Evolutionary conservation across 1,140 invertebrate genomes (phyloP).

Genomic region (Odontomachus brunneus): DNA sequence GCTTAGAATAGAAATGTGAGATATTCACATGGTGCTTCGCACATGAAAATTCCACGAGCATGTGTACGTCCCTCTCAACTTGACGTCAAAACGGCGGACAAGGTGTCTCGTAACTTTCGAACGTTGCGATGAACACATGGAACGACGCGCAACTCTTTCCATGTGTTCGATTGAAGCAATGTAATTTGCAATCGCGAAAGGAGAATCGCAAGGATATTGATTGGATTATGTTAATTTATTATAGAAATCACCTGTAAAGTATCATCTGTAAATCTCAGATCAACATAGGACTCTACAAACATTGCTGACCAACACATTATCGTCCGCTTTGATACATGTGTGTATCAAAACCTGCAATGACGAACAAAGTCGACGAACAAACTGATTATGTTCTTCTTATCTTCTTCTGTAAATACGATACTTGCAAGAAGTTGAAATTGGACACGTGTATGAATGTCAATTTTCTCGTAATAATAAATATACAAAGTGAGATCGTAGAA

Average conservation of each 20-base stretch:
- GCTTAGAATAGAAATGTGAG: background rate
- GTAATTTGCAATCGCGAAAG: background rate
- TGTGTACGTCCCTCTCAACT: background rate
- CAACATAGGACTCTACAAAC: background rate
- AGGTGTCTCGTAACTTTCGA: background rate
- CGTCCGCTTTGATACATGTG: background rate
- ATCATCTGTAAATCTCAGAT: too few species aligned
- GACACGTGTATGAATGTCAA: background rate
- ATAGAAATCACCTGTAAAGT: too few species aligned
- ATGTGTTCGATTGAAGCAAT: slow-evolving; percentile 5
- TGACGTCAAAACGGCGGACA: background rate
- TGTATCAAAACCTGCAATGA: background rate
- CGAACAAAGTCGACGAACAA: slow-evolving; percentile 13
- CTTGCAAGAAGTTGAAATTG: background rate
- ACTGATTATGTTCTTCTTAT: slow-evolving; percentile 2
- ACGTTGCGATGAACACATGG: too few species aligned
- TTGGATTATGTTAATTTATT: slow-evolving; percentile 19
- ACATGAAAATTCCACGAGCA: background rate
- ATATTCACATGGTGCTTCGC: background rate
- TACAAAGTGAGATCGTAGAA: too few species aligned
- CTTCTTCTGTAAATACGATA: background rate
- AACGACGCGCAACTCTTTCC: too few species aligned
- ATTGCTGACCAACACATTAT: slow-evolving; percentile 3
- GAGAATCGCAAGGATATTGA: background rate
- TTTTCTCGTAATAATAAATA: background rate